phyloP scores from a whole-genome alignment of 2,888 invertebrate genomes.

The Carcina quercana region DNA sequence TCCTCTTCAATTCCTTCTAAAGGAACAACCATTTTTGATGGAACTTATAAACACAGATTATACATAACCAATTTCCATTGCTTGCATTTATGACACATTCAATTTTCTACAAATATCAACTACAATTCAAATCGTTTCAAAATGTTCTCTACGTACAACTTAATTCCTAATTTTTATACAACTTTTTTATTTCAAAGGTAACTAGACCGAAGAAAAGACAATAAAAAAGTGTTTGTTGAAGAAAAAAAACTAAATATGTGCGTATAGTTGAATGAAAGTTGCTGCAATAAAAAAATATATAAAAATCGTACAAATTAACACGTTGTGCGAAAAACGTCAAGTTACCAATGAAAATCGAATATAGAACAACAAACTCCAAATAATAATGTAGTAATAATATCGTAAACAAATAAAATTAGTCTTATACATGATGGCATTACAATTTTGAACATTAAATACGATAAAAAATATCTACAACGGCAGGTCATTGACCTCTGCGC shows the following conservation, averaged over 20 bases:
- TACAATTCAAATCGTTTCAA: too few relatives aligned
- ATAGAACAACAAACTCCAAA: constrained; percentile 21
- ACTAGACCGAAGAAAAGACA: too few relatives aligned
- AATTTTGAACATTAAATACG: constrained; percentile 66
- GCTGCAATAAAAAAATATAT: neutral
- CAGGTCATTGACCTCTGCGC: constrained; percentile 11
- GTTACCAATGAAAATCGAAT: constrained; percentile 1
- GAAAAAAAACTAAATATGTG: neutral
- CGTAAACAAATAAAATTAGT: constrained; percentile 60
- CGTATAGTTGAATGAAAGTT: too few relatives aligned
- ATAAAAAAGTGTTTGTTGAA: neutral
- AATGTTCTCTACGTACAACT: too few relatives aligned
- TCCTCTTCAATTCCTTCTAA: too few relatives aligned
- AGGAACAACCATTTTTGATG: too few relatives aligned
- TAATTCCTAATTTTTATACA: too few relatives aligned
- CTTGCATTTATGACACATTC: too few relatives aligned
- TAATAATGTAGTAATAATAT: constrained; percentile 40
- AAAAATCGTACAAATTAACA: neutral
- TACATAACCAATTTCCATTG: too few relatives aligned
- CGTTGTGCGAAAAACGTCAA: neutral
- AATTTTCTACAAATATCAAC: too few relatives aligned
- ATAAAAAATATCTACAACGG: constrained; percentile 30
- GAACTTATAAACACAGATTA: too few relatives aligned
- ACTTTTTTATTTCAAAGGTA: too few relatives aligned
- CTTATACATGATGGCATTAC: constrained; percentile 69